Evolutionary conservation across 2,797 vertebrate genomes (phyloP).

Genomic region (Liparis tanakae): DNA sequence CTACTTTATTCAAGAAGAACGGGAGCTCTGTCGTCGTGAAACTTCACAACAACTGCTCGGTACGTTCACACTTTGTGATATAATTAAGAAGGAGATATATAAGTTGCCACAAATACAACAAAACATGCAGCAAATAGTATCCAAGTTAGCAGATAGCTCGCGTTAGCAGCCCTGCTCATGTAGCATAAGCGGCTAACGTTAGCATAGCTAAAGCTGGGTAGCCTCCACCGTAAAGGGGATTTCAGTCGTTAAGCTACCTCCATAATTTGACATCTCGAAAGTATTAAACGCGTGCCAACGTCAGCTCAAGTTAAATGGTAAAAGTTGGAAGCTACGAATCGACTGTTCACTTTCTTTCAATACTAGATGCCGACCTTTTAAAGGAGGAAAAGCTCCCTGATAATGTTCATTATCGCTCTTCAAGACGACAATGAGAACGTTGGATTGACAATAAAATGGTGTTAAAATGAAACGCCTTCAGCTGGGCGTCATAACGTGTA

Average conservation of each 20-base stretch:
- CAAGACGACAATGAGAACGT: neutral
- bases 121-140: conserved; percentile 2
- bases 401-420: neutral
- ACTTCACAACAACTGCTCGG: conserved; percentile 32
- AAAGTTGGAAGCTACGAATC: conserved; percentile 23
- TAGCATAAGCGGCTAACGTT: conserved; percentile 40
- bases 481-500: neutral
- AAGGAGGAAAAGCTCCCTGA: neutral
- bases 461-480: neutral
- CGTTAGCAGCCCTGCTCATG: conserved; percentile 36
- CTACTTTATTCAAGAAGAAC: conserved; percentile 50
- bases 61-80: conserved; percentile 24
- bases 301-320: neutral
- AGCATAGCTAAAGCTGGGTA: neutral
- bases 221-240: too few relatives aligned
- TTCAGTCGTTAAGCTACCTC: fast-evolving
- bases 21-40: neutral
- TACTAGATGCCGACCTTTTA: neutral
- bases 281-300: fast-evolving
- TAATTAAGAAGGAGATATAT: neutral
- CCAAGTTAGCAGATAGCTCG: conserved; percentile 57
- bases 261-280: fast-evolving
- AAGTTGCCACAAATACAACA: neutral
- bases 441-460: neutral
- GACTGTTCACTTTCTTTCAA: neutral